Conservation (phyloP, 2,113 vertebrate species). For the Micromys minutus region DNA sequence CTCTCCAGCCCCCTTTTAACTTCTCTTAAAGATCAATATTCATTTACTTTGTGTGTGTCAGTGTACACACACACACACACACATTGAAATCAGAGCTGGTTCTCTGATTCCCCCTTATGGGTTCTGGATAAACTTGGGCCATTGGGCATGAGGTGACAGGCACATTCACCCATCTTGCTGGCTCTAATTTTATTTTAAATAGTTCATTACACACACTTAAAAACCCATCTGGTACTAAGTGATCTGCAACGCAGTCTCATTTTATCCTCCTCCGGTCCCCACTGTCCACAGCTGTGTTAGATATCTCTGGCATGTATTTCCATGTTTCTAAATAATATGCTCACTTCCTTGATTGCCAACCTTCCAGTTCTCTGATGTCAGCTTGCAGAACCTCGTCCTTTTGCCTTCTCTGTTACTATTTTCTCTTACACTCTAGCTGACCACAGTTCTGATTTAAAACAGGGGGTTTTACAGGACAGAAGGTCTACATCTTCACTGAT, state of each 20-base stretch:
- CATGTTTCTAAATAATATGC: neutral
- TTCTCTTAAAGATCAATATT: slow-evolving; percentile 1
- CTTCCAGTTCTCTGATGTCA: neutral
- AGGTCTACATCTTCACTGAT: neutral
- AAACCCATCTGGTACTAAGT: neutral
- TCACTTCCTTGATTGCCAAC: neutral
- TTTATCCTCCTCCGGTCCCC: neutral
- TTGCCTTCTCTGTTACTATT: neutral
- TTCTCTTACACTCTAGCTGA: neutral
- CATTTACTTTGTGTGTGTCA: neutral
- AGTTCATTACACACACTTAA: neutral
- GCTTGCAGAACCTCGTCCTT: neutral
- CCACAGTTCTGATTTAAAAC: neutral
- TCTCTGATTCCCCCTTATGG: neutral
- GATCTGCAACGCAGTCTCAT: neutral
- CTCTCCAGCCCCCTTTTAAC: neutral
- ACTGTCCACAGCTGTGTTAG: neutral
- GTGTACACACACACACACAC: no score
- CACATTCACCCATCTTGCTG: neutral
- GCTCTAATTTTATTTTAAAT: slow-evolving; percentile 13
- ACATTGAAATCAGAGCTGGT: neutral
- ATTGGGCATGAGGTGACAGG: neutral
- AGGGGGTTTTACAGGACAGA: neutral
- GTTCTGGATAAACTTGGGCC: neutral
- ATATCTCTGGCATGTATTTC: neutral